Evolutionary conservation across 2,797 vertebrate species (phyloP).

Genomic region (Siniperca obscura): DNA sequence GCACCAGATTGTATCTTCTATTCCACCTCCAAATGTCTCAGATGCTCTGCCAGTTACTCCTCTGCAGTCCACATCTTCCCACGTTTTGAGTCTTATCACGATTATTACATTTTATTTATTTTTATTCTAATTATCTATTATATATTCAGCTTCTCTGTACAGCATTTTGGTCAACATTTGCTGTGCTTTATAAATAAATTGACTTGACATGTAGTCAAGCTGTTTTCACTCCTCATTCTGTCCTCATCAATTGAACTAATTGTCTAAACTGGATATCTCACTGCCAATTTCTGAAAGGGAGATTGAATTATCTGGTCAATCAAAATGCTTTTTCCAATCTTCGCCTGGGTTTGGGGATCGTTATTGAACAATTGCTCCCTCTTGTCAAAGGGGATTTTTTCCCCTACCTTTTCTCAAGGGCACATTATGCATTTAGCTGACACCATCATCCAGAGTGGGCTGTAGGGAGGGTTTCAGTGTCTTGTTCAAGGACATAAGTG

Average conservation of each 20-base stretch:
- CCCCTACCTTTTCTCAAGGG: slow-evolving; percentile 22
- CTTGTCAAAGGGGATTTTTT: neutral
- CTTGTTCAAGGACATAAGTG: neutral
- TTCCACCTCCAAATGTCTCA: neutral
- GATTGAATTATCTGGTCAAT: slow-evolving; percentile 35
- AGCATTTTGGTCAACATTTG: neutral
- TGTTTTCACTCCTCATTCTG: neutral
- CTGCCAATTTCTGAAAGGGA: slow-evolving; percentile 2
- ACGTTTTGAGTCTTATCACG: neutral
- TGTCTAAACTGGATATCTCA: slow-evolving; percentile 13
- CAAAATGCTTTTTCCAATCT: slow-evolving; percentile 36
- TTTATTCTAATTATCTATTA: neutral
- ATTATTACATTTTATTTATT: neutral
- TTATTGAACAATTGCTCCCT: slow-evolving; percentile 18
- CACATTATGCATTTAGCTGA: slow-evolving; percentile 6
- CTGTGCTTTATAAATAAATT: neutral
- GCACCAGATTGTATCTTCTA: neutral
- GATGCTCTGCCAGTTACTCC: neutral
- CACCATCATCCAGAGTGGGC: neutral
- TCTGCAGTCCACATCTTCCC: neutral
- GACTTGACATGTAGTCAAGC: neutral
- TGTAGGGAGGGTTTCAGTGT: neutral
- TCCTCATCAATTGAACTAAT: neutral
- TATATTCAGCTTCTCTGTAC: neutral
- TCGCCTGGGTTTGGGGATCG: neutral